phyloP scores from a whole-genome alignment of 2,113 vertebrate species.

The Monopterus albus region DNA sequence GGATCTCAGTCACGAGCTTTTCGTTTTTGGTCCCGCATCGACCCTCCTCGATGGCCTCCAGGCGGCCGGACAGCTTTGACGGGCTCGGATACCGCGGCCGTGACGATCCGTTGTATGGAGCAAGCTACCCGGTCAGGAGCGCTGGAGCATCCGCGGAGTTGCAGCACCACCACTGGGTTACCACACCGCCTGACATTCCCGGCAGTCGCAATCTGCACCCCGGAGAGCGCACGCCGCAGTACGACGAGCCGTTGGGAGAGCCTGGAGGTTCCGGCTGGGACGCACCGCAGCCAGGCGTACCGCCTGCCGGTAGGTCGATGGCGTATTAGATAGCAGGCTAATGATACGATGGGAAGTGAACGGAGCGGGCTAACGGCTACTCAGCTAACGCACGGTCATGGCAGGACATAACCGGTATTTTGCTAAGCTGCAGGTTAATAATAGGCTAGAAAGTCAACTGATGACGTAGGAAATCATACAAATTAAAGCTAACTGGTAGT shows the following conservation, averaged over 20 bases:
- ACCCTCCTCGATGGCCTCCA: constrained; percentile 86
- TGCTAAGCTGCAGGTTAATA: no score
- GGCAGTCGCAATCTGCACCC: constrained; percentile 94
- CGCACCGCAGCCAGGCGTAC: constrained; percentile 70
- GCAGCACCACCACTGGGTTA: constrained; percentile 89
- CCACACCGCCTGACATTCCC: constrained; percentile 93
- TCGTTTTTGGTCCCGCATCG: neutral
- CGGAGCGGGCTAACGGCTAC: neutral
- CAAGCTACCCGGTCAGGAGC: constrained; percentile 73
- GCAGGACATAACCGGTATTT: no score
- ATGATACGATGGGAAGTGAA: neutral
- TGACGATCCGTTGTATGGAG: constrained; percentile 81
- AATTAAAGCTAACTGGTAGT: neutral
- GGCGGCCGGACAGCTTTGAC: constrained; percentile 92
- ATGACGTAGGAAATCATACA: no score
- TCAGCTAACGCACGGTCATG: no score
- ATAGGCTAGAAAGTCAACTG: no score
- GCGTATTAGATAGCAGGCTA: neutral
- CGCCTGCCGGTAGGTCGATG: constrained; percentile 76
- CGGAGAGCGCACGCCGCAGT: constrained; percentile 87
- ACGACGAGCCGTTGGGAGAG: constrained; percentile 73
- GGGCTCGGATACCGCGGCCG: constrained; percentile 87
- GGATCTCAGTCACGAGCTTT: neutral
- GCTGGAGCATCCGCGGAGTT: constrained; percentile 82
- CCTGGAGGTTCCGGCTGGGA: constrained; percentile 68